Percentiles rank a stretch among this genome's conserved stretches.
Evolutionary conservation across 92 coral and sea anemone genomes (phyloP).

Genomic region (Porites divaricata): DNA sequence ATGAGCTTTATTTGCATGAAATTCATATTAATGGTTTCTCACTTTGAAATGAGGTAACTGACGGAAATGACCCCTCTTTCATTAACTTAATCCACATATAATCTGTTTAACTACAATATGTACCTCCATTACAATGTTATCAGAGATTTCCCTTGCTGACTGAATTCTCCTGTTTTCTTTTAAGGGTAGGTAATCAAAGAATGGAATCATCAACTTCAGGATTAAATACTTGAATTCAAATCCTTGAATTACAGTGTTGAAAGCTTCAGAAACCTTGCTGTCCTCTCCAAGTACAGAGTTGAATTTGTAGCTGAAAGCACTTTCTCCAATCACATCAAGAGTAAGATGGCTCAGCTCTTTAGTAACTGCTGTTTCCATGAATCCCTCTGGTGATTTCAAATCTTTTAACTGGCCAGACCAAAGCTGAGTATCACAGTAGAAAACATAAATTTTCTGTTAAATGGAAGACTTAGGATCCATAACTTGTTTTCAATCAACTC

Average conservation of each 20-base stretch:
- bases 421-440: not conserved
- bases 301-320: slow-evolving; percentile 76
- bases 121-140: slow-evolving; percentile 74
- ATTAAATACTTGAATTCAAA: not conserved
- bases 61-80: no score
- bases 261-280: slow-evolving; percentile 44
- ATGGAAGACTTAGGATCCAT: no score
- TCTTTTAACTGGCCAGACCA: slow-evolving; percentile 26
- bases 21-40: no score
- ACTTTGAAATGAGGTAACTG: no score
- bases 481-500: no score
- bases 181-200: slow-evolving; percentile 62
- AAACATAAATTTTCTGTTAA: not conserved
- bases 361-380: slow-evolving; percentile 27
- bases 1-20: no score
- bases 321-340: slow-evolving; percentile 76
- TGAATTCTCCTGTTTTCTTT: slow-evolving; percentile 77
- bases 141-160: slow-evolving; percentile 44
- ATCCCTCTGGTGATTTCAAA: not conserved
- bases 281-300: slow-evolving; percentile 66
- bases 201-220: slow-evolving; percentile 14
- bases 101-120: not conserved
- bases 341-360: slow-evolving; percentile 70
- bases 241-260: not conserved
- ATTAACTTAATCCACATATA: no score